Conservation (phyloP, 2,797 vertebrate genomes). For the Petrocephalus schoutedeni region DNA sequence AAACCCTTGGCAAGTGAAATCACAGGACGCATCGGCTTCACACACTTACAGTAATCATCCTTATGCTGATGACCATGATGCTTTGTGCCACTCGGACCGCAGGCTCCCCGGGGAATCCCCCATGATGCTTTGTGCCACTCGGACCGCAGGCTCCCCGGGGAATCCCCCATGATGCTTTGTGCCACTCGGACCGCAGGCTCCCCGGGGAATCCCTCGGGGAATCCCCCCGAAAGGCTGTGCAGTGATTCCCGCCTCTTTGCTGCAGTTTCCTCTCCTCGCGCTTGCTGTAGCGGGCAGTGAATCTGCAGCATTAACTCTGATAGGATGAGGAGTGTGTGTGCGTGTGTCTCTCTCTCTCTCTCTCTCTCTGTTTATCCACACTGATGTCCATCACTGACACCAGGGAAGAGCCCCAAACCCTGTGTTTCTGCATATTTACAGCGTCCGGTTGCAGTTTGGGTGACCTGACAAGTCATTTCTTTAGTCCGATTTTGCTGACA, state of each 20-base stretch:
- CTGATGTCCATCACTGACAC: neutral
- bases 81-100: neutral
- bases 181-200: no score
- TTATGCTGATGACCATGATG: neutral
- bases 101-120: no score
- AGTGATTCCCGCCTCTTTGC: no score
- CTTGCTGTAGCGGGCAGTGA: neutral
- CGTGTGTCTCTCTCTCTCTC: neutral
- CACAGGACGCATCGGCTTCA: neutral
- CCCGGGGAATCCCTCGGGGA: no score
- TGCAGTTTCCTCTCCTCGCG: no score
- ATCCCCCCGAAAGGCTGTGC: no score
- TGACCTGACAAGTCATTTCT: constrained; percentile 42
- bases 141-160: no score
- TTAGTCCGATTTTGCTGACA: constrained; percentile 3
- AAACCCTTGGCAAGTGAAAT: neutral
- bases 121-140: no score
- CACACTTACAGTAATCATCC: neutral
- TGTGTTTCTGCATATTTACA: neutral
- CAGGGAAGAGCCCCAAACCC: neutral
- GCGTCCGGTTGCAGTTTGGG: constrained; percentile 53
- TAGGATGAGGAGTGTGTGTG: neutral
- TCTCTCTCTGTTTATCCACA: neutral
- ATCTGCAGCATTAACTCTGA: constrained; percentile 81
- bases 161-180: no score